These are phyloP conservation scores for Tuberolachnus salignus DNA, from an alignment of 2,888 invertebrate genomes.

Conservation along the genomic window DNA sequence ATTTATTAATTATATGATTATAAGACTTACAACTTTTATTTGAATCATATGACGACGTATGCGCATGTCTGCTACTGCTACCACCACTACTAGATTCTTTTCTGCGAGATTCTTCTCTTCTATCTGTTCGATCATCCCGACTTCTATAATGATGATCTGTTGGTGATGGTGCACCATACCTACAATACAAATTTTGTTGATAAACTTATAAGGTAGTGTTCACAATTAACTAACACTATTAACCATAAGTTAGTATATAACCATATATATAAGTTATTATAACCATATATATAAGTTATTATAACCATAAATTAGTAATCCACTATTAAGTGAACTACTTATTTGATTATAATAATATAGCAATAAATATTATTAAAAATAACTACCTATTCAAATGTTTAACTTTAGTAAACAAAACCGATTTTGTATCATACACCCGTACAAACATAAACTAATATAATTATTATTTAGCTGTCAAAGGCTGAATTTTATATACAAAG, in stretches of 20 bases:
- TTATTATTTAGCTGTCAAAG: slow-evolving; percentile 23
- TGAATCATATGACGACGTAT: slow-evolving; percentile 37
- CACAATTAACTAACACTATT: too few relatives aligned
- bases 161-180: slow-evolving; percentile 38
- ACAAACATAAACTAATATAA: slow-evolving; percentile 27
- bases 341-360: too few relatives aligned
- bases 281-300: too few relatives aligned
- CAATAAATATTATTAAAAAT: too few relatives aligned
- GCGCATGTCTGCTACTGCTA: slow-evolving; percentile 34
- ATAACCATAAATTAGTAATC: too few relatives aligned
- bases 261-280: too few relatives aligned
- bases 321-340: too few relatives aligned
- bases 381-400: too few relatives aligned
- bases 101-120: slow-evolving; percentile 43
- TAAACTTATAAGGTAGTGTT: not conserved
- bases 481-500: slow-evolving; percentile 3
- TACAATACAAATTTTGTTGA: not conserved
- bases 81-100: slow-evolving; percentile 43
- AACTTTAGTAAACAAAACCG: too few relatives aligned
- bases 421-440: slow-evolving; percentile 24
- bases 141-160: slow-evolving; percentile 49
- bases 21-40: slow-evolving; percentile 45
- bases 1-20: not conserved
- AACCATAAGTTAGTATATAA: too few relatives aligned
- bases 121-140: slow-evolving; percentile 44